Conservation (phyloP, 2,113 vertebrate genomes). For the Pimephales promelas region DNA sequence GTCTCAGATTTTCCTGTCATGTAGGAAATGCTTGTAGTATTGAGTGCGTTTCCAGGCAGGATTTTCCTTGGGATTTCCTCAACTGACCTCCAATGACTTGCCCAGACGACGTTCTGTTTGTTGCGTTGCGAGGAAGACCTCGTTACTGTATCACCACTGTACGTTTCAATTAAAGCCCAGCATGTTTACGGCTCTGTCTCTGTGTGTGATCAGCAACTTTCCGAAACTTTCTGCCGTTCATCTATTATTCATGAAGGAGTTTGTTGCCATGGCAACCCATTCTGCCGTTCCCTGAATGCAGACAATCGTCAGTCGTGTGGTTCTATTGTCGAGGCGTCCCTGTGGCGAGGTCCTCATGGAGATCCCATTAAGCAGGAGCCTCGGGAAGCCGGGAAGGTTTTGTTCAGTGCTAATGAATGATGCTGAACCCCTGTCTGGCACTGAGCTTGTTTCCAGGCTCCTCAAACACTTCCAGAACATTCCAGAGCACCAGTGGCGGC, state of each 20-base stretch:
- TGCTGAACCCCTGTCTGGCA: constrained; percentile 36
- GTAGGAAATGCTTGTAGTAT: constrained; percentile 26
- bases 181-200: not conserved
- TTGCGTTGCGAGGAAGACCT: too few relatives aligned
- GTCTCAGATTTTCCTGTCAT: not conserved
- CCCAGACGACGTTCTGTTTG: constrained; percentile 62
- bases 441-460: not conserved
- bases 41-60: not conserved
- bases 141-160: too few relatives aligned
- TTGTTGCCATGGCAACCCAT: constrained; percentile 26
- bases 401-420: constrained; percentile 44
- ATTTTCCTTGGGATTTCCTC: not conserved
- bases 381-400: not conserved
- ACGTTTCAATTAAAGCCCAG: not conserved
- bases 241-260: not conserved
- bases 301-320: not conserved
- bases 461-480: constrained; percentile 43
- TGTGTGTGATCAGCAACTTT: not conserved
- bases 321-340: not conserved
- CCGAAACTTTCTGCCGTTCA: not conserved
- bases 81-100: constrained; percentile 55
- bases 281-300: not conserved
- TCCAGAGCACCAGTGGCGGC: not conserved
- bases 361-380: constrained; percentile 38
- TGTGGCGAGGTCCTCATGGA: constrained; percentile 28